Base-by-base conservation (phyloP, 1,140 invertebrate genomes). In the Lerema accius region DNA sequence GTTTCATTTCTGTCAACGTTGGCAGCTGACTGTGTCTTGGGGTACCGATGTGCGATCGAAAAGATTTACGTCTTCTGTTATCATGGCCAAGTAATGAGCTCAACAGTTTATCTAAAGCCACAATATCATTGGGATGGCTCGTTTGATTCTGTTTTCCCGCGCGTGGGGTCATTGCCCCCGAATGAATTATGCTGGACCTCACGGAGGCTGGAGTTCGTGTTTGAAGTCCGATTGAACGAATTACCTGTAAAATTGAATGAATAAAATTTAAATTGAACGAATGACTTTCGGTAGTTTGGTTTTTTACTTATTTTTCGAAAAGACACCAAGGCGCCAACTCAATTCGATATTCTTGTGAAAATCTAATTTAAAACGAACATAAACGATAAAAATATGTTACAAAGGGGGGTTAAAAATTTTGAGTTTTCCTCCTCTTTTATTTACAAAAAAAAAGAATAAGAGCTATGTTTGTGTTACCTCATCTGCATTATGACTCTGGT, bases 401-500 rank as follows among this genome's bases (percentile, higher is more conserved):
- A n/a, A n/a, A n/a, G n/a, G n/a, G n/a, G n/a, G n/a, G n/a, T n/a
- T n/a, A n/a, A n/a, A n/a, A n/a, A n/a, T n/a, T n/a, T n/a, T n/a
- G n/a, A n/a, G n/a, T n/a, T n/a, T n/a, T n/a, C n/a, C n/a, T n/a
- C n/a, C n/a, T n/a, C n/a, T n/a, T n/a, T n/a, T n/a, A n/a, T n/a
- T n/a, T n/a, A n/a, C n/a, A n/a, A n/a, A n/a, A n/a, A n/a, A n/a
- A n/a, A n/a, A n/a, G n/a, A n/a, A n/a, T n/a, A n/a, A n/a, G n/a
- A n/a, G n/a, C n/a, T n/a, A n/a, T n/a, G 50, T 35, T 17, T 35
- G 7, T 32, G 4, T 32, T 90, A 95, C 94, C 84, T 95, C 93
- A 32, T 94, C 93, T 15, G 92, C 91, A 28, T 91, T 93, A 67
- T 94, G 93, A 73, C 93, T 94, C 17, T 94, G 94, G 76, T 95